A percentile compares a stretch with the other conserved stretches of the same genome.
Conservation (phyloP, 2,113 vertebrate species). For the Nothoprocta perdicaria region DNA sequence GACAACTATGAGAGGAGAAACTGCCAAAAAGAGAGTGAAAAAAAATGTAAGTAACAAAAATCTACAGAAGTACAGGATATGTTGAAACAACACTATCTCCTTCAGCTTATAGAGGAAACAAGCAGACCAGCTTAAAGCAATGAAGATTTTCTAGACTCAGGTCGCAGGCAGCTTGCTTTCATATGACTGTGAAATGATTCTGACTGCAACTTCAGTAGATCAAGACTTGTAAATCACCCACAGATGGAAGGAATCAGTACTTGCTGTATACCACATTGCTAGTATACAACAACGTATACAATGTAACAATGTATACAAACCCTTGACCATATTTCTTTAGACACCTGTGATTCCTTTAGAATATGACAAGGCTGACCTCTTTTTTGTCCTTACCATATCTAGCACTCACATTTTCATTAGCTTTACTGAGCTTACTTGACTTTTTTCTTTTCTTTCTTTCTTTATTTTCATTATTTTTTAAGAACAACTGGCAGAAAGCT, state of each 20-base stretch:
- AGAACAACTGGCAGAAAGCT: background rate
- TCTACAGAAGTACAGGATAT: background rate
- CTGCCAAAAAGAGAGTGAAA: background rate
- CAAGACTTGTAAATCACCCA: background rate
- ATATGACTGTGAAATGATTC: background rate
- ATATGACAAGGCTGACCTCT: background rate
- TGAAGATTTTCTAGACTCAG: background rate
- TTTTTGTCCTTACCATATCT: background rate
- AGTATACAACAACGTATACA: background rate
- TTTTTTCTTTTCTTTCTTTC: background rate
- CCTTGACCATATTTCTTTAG: background rate
- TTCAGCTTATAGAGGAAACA: background rate
- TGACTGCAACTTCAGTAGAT: background rate
- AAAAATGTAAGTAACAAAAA: background rate
- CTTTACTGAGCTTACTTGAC: background rate
- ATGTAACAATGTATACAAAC: background rate
- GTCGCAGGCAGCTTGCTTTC: background rate
- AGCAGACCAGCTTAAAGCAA: background rate
- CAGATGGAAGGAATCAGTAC: rapidly evolving
- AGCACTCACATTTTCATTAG: background rate
- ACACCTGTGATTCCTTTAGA: background rate
- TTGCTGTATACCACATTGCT: background rate
- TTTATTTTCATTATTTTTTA: background rate
- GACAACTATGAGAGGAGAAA: background rate
- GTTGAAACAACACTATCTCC: background rate